Conservation (phyloP, 2,888 invertebrate genomes). For the Phyto melanocephala region DNA sequence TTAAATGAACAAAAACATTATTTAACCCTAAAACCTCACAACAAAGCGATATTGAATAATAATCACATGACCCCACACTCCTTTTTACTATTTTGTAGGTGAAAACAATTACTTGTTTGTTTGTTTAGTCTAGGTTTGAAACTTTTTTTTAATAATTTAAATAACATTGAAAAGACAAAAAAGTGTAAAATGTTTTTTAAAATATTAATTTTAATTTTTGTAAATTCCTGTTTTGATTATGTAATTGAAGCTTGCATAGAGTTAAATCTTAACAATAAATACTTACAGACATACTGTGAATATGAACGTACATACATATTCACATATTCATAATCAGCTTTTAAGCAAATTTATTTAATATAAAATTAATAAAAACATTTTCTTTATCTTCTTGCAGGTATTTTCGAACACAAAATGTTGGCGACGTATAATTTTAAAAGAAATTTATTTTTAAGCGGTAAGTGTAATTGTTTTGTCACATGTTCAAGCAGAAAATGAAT, state of each 20-base stretch:
- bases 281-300: not conserved
- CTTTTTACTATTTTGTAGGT: not conserved
- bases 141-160: not conserved
- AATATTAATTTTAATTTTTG: slow-evolving; percentile 12
- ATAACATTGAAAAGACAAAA: not conserved
- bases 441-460: slow-evolving; percentile 70
- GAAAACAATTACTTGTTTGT: slow-evolving; percentile 9
- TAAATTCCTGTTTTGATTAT: slow-evolving; percentile 5
- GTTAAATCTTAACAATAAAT: not conserved
- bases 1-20: not conserved
- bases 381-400: slow-evolving; percentile 69
- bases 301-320: not conserved
- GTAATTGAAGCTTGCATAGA: not conserved
- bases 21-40: slow-evolving; percentile 11
- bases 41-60: not conserved
- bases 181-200: not conserved
- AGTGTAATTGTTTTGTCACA: slow-evolving; percentile 54
- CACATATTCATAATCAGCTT: not conserved
- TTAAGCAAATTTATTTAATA: not conserved
- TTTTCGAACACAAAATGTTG: slow-evolving; percentile 71
- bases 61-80: slow-evolving; percentile 29
- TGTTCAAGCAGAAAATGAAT: too few relatives aligned
- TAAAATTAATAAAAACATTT: slow-evolving; percentile 18
- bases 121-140: too few relatives aligned
- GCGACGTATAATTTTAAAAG: slow-evolving; percentile 65